phyloP scores from a whole-genome alignment of 92 coral and sea anemone genomes.

The Micromussa lordhowensis region DNA sequence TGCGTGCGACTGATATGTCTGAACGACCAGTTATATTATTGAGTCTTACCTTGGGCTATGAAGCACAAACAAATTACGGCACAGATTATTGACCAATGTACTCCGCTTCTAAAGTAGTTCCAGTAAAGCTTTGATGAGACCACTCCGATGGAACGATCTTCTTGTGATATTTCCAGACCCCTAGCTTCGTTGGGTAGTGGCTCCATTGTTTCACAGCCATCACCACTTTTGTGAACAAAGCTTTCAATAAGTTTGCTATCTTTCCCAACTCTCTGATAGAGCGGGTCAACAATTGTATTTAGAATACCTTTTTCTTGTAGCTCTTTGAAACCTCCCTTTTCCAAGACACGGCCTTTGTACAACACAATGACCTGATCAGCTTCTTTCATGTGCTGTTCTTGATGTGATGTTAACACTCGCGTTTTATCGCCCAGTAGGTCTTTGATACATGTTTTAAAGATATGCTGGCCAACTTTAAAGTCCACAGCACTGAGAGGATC shows the following conservation, averaged over 20 bases:
- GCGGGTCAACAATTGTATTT: background rate
- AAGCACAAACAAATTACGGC: background rate
- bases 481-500: slow-evolving; percentile 28
- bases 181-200: background rate
- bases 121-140: slow-evolving; percentile 12
- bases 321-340: background rate
- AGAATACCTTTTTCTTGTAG: slow-evolving; percentile 1
- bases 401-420: background rate
- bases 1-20: too few relatives aligned
- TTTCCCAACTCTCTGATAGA: background rate
- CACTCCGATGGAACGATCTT: slow-evolving; percentile 14
- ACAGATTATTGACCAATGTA: background rate
- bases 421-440: background rate
- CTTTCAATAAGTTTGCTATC: background rate
- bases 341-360: slow-evolving; percentile 4
- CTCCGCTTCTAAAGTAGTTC: slow-evolving; percentile 2
- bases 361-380: slow-evolving; percentile 11
- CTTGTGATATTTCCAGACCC: background rate
- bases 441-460: slow-evolving; percentile 5
- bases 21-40: background rate
- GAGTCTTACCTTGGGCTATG: background rate
- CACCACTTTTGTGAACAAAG: background rate
- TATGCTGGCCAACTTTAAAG: background rate
- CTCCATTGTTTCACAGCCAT: background rate
- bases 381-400: slow-evolving; percentile 13